Evolutionary conservation across 1,140 invertebrate genomes (phyloP).

Genomic region (Anoplolepis gracilipes): DNA sequence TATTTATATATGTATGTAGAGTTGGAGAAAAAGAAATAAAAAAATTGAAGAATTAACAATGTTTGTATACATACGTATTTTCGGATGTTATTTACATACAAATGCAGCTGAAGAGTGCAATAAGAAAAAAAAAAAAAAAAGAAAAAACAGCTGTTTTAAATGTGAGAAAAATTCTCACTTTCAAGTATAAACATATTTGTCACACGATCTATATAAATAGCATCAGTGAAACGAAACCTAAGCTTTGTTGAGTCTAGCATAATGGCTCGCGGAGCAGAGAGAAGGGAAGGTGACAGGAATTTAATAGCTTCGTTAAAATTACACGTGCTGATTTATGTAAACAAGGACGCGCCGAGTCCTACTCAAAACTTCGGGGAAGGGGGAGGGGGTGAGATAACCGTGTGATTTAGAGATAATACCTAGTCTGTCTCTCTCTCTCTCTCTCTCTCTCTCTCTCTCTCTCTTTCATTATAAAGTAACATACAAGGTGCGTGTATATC

Average conservation of each 20-base stretch:
- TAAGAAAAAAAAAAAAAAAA: too few species aligned
- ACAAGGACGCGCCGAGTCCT: slow-evolving; percentile 6
- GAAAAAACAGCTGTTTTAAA: neutral
- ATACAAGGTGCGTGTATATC: slow-evolving; percentile 39
- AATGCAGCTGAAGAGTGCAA: neutral
- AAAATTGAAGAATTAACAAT: neutral
- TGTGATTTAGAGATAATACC: slow-evolving; percentile 52
- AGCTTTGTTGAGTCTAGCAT: slow-evolving; percentile 24
- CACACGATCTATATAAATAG: slow-evolving; percentile 16
- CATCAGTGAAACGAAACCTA: slow-evolving; percentile 14
- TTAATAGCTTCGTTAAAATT: slow-evolving; percentile 52
- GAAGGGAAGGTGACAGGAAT: neutral
- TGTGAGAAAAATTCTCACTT: neutral
- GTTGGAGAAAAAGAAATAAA: neutral
- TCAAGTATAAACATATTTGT: neutral
- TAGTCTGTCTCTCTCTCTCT: neutral
- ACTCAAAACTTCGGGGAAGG: neutral
- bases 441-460: neutral
- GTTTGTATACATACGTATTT: neutral
- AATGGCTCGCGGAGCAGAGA: neutral
- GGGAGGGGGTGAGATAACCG: slow-evolving; percentile 13
- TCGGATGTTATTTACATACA: neutral
- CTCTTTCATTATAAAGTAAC: slow-evolving; percentile 36
- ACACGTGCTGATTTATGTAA: slow-evolving; percentile 46
- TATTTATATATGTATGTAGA: neutral